A percentile compares a stretch with the other conserved stretches of the same genome.
phyloP scores from a whole-genome alignment of 2,797 vertebrate genomes.

The Spheniscus humboldti region DNA sequence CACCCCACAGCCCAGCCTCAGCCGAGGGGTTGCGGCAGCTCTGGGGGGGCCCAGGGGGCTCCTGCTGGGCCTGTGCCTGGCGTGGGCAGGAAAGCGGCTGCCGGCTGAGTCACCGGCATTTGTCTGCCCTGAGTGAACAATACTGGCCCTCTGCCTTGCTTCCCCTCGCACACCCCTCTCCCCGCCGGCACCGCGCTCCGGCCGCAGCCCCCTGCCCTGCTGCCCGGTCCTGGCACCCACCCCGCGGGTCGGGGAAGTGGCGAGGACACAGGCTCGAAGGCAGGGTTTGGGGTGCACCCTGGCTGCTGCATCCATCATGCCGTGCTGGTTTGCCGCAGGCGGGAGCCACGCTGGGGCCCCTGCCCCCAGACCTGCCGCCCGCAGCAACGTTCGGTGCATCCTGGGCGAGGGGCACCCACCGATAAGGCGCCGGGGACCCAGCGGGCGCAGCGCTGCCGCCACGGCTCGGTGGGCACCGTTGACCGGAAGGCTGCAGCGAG shows the following conservation, averaged over 20 bases:
- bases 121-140: not conserved
- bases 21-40: not conserved
- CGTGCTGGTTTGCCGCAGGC: rapidly evolving
- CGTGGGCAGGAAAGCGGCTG: not conserved
- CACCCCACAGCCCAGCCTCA: not conserved
- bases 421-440: not conserved
- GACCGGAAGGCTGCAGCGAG: not conserved
- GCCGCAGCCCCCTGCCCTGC: not conserved
- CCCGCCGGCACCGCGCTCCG: rapidly evolving
- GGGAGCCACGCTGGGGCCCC: not conserved
- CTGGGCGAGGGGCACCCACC: rapidly evolving
- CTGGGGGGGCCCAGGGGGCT: not conserved
- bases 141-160: not conserved
- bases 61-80: not conserved
- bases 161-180: not conserved
- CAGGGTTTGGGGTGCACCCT: rapidly evolving
- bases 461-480: not conserved
- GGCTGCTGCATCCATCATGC: not conserved
- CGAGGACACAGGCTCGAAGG: rapidly evolving
- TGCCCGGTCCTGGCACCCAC: not conserved
- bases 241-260: rapidly evolving
- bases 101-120: not conserved
- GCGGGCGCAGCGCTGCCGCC: rapidly evolving
- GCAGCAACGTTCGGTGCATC: rapidly evolving
- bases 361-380: not conserved